Percentiles rank a stretch among this genome's conserved stretches.
These are phyloP conservation scores for Phodopus roborovskii DNA, from an alignment of 2,113 vertebrate species.

Conservation along the genomic window DNA sequence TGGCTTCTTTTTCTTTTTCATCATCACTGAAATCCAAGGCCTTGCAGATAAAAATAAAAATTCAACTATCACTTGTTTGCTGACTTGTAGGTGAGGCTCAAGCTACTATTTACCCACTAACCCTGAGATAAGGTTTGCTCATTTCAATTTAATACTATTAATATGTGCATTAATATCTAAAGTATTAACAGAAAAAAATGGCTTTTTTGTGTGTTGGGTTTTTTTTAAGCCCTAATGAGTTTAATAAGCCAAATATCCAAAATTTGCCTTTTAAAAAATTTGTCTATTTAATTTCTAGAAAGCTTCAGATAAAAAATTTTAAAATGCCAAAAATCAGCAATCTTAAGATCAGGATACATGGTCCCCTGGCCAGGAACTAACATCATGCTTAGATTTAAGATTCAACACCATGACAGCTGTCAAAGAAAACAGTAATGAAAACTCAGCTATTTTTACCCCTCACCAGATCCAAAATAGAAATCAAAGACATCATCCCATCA, in stretches of 20 bases:
- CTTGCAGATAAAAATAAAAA: constrained; percentile 81
- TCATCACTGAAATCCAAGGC: constrained; percentile 97
- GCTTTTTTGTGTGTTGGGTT: not conserved
- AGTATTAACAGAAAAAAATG: not conserved
- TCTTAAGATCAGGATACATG: not conserved
- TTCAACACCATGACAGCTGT: not conserved
- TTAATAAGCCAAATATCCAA: not conserved
- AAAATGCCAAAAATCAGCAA: not conserved
- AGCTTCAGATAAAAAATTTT: constrained; percentile 3
- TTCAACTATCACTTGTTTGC: not conserved
- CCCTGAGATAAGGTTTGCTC: not conserved
- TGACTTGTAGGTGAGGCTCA: not conserved
- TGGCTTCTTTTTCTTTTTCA: constrained; percentile 93
- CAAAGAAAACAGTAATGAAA: not conserved
- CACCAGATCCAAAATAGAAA: not conserved
- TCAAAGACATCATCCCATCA: not conserved
- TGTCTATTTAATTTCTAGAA: not conserved
- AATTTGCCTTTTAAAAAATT: not conserved
- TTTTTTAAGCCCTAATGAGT: constrained; percentile 17
- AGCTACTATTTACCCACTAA: not conserved
- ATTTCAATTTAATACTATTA: constrained; percentile 20
- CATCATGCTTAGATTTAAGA: not conserved
- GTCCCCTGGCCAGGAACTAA: not conserved
- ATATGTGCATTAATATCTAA: not conserved
- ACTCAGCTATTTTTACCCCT: not conserved